Percentiles rank a stretch among this genome's conserved stretches.
These are phyloP conservation scores for Tetheella fluctuosa DNA, from an alignment of 2,888 invertebrate genomes.

Conservation along the genomic window DNA sequence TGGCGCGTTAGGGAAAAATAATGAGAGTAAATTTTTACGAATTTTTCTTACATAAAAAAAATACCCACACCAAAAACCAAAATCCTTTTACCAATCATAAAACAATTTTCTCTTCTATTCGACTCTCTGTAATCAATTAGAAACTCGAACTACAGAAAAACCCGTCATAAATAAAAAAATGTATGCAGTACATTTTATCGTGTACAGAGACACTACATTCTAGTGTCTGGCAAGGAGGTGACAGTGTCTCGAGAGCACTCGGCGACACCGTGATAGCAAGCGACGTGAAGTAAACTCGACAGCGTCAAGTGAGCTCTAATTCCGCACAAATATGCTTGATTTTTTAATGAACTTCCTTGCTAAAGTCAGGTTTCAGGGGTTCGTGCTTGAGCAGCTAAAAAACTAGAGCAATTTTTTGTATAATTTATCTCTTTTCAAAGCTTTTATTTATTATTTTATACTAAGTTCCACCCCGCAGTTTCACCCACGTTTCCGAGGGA, in stretches of 20 bases:
- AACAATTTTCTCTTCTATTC: neutral
- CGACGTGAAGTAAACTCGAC: constrained; percentile 9
- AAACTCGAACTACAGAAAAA: neutral
- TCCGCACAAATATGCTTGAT: constrained; percentile 48
- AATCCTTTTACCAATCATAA: neutral
- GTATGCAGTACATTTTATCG: neutral
- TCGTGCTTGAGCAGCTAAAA: neutral
- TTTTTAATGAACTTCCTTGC: constrained; percentile 43
- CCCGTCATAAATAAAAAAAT: neutral
- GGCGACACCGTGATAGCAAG: constrained; percentile 19
- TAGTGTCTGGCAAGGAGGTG: constrained; percentile 30
- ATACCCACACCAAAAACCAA: neutral
- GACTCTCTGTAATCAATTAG: neutral
- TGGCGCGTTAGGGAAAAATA: too few species aligned
- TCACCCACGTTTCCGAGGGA: too few species aligned
- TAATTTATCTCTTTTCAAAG: too few species aligned
- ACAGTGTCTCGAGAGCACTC: constrained; percentile 33
- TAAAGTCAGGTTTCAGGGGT: neutral
- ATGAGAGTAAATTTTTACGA: too few species aligned
- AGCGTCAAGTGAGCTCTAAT: constrained; percentile 34
- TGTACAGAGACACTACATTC: constrained; percentile 27
- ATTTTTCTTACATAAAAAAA: too few species aligned
- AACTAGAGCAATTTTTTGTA: too few species aligned
- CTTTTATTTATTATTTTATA: too few species aligned
- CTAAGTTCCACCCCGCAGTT: too few species aligned